Base-by-base conservation (phyloP, 2,888 invertebrate genomes). In the Tryphoninae sp. region DNA sequence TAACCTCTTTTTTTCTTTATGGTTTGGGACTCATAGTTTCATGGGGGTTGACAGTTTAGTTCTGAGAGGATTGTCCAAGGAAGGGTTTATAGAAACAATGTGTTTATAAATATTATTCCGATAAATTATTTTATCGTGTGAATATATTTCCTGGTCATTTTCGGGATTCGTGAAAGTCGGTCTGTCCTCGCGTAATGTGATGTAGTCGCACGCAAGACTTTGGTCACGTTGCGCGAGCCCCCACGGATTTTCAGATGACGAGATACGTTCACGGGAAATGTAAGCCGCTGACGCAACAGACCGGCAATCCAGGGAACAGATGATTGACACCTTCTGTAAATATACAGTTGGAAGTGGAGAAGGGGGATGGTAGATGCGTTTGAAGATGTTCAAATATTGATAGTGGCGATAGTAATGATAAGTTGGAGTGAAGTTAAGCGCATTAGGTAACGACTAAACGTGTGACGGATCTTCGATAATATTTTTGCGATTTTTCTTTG, bases 121-220 rank as follows among this genome's bases (percentile, higher is more conserved):
- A 33, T 7, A 6, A 33, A 33, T 33, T 33, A 33, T 33, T 33
- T 33, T 33, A 33, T 40, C 58, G 11, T 23, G 19, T 26, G 4
- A 3, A 1, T 22, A 22, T 22, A 9, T 6, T 19, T 22, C 4
- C 45, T 45, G 1, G 45, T 13, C 1, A 45, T 45, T 45, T 45
- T 13, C 45, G 22, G n/a, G 0, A 55, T 55, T 22, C n/a, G 22
- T 45, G 11, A 45, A 45, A 13, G 45, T 45, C 13, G 13, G 2
- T 3, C 3, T 13, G 45, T 13, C 7, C 51, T 64, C 69, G 55
- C 19, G 69, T 49, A 75, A 73, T 9, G 40, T 80, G 78, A 80
- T 67, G 82, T 53, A 82, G 71, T 58, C 33, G 19, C 55, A 71
- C 58, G 83, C 80, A 80, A 82, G 80, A 68, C 16, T 23, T 22